Evolutionary conservation across 1,140 invertebrate species (phyloP).

Genomic region (Popillia japonica): DNA sequence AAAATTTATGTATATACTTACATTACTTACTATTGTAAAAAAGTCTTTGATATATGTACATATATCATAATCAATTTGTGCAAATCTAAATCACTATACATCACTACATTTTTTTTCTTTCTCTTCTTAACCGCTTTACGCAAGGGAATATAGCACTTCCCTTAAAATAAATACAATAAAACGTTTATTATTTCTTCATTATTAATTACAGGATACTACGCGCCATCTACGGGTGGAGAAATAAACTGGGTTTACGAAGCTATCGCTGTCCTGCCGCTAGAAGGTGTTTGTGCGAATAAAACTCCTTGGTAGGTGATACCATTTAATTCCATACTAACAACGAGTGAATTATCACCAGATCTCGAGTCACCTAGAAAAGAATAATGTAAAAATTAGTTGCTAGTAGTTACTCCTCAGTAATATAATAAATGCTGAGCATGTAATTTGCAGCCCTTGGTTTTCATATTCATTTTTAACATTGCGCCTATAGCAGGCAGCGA

Average conservation of each 20-base stretch:
- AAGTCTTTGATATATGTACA: conserved; percentile 28
- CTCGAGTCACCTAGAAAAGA: conserved; percentile 69
- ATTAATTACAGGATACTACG: neutral
- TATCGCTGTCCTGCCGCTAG: conserved; percentile 62
- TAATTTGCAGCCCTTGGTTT: no score
- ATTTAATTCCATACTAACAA: conserved; percentile 96
- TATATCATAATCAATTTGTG: conserved; percentile 29
- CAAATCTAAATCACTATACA: conserved; percentile 32
- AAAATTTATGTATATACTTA: conserved; percentile 12
- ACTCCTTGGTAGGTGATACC: conserved; percentile 91
- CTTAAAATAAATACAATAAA: conserved; percentile 26
- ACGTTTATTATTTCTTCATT: conserved; percentile 3
- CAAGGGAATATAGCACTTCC: neutral
- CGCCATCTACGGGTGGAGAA: neutral
- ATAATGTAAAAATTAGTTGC: conserved; percentile 19
- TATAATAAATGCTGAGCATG: no score
- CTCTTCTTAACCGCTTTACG: neutral
- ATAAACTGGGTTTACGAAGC: conserved; percentile 54
- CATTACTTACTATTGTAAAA: conserved; percentile 16
- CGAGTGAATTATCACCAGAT: conserved; percentile 85
- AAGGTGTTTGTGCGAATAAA: conserved; percentile 75
- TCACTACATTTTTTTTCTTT: neutral
- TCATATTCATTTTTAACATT: no score
- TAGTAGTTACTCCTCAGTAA: no score
- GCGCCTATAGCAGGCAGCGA: no score